Base-by-base conservation (phyloP, 2,797 vertebrate genomes). In the Rhadinocentrus ornatus region DNA sequence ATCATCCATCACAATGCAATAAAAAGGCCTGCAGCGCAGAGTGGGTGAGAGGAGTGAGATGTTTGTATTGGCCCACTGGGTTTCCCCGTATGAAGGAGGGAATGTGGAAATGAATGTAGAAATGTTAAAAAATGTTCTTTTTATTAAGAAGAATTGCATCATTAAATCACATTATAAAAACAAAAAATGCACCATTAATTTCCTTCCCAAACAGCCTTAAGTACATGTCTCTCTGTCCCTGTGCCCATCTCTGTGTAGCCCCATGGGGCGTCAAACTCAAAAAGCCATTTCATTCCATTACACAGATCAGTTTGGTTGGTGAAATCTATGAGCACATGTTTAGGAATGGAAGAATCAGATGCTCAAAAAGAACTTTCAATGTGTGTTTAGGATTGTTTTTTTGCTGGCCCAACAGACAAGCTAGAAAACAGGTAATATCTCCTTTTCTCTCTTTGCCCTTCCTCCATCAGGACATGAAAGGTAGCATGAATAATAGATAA, bases 141-240 rank as follows among this genome's bases (percentile, higher is more conserved):
- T 96, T 96, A 97, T 98, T 97, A 97, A 44, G 96, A 98, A 95
- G 96, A 96, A 97, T 96, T 97, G 97, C 96, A 97, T 97, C 97
- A 97, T 98, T 99, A 99, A 96, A 98, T 98, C 96, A 97, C 96
- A 97, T 97, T 98, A 97, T 96, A 97, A 97, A 97, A 96, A 95
- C 94, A 94, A 96, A 97, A 98, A 96, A 99, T 99, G 97, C 97
- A 96, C 96, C 97, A 99, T 99, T 99, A 99, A 98, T 99, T 99
- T 97, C 95, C 93, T 92, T 83, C 87, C 94, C 96, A 97, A 97
- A 96, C 95, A 98, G 96, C 96, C 94, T 89, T 96, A 96, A 96
- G 97, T 96, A 96, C 93, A 95, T 92, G 95, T 95, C 95, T 96
- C 95, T 94, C 93, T 92, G 94, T 94, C 96, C 68, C 63, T 44